A percentile compares a stretch with the other conserved stretches of the same genome.
phyloP scores from a whole-genome alignment of 2,113 vertebrate species.

The Clupea harengus region DNA sequence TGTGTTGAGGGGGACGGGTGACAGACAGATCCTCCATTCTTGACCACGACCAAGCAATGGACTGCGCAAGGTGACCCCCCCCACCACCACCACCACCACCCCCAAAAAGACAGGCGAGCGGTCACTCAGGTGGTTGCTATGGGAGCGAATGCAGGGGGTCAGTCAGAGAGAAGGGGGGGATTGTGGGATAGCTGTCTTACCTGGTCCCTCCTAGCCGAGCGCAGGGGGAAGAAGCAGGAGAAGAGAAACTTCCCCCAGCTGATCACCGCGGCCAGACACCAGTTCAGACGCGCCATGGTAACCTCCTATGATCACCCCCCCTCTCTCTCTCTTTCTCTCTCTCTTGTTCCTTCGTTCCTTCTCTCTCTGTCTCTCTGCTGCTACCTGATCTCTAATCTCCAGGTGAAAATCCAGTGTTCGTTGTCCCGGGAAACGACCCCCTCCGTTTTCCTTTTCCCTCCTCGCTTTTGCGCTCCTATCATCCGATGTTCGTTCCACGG shows the following conservation, averaged over 20 bases:
- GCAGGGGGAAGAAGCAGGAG: conserved; percentile 80
- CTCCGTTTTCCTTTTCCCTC: not conserved
- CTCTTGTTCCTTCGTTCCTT: conserved; percentile 2
- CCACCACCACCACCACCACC: not conserved
- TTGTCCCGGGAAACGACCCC: not conserved
- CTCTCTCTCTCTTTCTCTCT: conserved; percentile 20
- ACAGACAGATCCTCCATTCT: not conserved
- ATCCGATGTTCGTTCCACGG: conserved; percentile 11
- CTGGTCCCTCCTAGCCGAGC: conserved; percentile 70
- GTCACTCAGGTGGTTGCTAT: not conserved
- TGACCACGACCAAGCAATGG: not conserved
- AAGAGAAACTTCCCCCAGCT: conserved; percentile 87
- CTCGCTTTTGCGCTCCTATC: conserved; percentile 20
- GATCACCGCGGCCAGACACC: conserved; percentile 83
- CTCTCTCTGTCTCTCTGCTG: not conserved
- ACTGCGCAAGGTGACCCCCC: not conserved
- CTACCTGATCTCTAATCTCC: not conserved
- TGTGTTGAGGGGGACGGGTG: not conserved
- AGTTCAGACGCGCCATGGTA: conserved; percentile 81
- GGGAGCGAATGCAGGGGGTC: not conserved
- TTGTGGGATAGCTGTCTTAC: conserved; percentile 59
- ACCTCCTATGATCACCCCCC: conserved; percentile 51
- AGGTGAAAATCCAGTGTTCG: conserved; percentile 29
- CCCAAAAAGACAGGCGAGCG: not conserved
- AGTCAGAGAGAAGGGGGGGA: not conserved